Conservation (phyloP, 2,113 vertebrate species). For the Sciurus niger region DNA sequence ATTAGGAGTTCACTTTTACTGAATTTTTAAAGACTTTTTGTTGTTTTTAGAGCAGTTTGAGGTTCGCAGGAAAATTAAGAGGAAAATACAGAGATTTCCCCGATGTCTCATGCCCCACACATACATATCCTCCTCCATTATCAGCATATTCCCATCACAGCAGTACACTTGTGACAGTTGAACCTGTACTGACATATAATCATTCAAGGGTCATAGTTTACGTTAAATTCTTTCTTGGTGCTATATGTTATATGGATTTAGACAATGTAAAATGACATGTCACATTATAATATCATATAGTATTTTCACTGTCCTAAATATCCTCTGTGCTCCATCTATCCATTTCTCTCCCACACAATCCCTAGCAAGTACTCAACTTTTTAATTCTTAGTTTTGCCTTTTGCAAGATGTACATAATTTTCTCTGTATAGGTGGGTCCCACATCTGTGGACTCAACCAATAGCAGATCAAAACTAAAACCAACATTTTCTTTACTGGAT, state of each 20-base stretch:
- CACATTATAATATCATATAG: neutral
- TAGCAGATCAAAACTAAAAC: neutral
- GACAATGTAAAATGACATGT: no score
- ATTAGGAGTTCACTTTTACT: neutral
- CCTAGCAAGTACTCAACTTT: neutral
- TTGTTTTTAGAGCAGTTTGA: neutral
- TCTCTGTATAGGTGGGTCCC: neutral
- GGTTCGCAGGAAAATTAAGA: neutral
- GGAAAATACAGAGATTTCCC: neutral
- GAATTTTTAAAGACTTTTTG: neutral
- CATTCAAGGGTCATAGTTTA: no score
- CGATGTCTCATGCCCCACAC: neutral
- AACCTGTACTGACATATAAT: neutral
- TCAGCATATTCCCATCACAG: no score
- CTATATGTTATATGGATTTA: no score
- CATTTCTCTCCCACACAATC: neutral
- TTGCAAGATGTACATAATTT: neutral
- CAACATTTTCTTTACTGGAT: no score
- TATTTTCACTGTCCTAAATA: neutral
- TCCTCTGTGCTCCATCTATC: neutral
- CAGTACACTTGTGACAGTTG: neutral
- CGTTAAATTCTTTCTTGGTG: no score
- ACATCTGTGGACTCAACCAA: neutral
- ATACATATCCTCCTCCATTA: neutral
- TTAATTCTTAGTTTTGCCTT: neutral